Base-by-base conservation (phyloP, 2,797 vertebrate species). In the Holocentrus rufus region DNA sequence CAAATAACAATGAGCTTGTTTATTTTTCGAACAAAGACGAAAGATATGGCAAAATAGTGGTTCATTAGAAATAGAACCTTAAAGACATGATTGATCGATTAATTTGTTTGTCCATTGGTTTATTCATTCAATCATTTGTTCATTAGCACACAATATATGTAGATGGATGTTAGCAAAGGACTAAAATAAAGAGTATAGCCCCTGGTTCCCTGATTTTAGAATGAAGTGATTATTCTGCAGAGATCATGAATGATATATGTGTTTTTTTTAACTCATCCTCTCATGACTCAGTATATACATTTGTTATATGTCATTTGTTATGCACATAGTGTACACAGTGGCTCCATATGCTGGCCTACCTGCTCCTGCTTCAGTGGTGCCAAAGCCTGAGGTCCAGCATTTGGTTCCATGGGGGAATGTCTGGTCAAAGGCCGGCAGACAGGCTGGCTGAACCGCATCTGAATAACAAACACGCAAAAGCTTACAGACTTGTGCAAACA, bases 331-430 rank as follows among this genome's bases (percentile, higher is more conserved):
- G 36, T 36, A 31, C 5, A 61, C 17, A 4, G 7, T 36, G 31
- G 7, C 25, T 66, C 2, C 14, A 23, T 61, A 60, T 53, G 9
- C 13, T n/a, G 39, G 18, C 77, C 72, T 84, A 94, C 94, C 72
- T 79, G 81, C 65, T 50, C 67, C 42, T 22, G 63, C 53, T 0
- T 46, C 9, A 23, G 90, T 93, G 53, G 80, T 95, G 69, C 97
- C 97, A 68, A 97, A 98, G 63, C 97, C 97, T 0, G 96, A 94
- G 76, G 94, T 97, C 94, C 94, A 96, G 89, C 97, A 98, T 18
- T 65, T 75, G 46, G 90, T 85, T 61, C 92, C 92, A 0, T 84
- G 74, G 53, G 52, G 22, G 80, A 97, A 95, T 1, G 20, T 87
- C 90, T 96, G 94, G 57, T 92, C 90, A 0, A 81, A 74, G 82